Evolutionary conservation across 2,888 invertebrate species (phyloP).

Genomic region (Agrypnus murinus): DNA sequence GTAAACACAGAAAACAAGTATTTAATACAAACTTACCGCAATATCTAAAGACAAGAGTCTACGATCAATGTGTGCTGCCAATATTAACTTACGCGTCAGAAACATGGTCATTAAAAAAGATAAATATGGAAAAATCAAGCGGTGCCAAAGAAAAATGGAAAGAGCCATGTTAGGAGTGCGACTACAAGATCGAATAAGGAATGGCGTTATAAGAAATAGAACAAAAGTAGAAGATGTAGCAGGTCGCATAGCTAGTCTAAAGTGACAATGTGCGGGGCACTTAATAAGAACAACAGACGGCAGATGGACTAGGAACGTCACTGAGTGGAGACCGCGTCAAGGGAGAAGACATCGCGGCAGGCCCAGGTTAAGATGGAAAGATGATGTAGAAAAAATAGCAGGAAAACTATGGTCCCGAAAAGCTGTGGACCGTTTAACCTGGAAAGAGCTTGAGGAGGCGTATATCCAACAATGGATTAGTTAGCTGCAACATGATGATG

Average conservation of each 20-base stretch:
- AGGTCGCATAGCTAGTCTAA: background rate
- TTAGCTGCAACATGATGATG: no score
- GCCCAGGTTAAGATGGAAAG: no score
- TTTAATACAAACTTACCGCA: no score
- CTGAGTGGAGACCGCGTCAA: slow-evolving; percentile 1
- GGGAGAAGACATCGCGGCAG: background rate
- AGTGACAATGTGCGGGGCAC: background rate
- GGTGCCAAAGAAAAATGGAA: no score
- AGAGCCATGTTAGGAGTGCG: slow-evolving; percentile 4
- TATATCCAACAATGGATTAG: no score
- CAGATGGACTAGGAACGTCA: no score
- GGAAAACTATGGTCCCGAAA: background rate
- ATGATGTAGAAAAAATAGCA: background rate
- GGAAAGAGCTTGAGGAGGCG: no score
- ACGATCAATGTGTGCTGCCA: no score
- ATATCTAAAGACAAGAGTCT: no score
- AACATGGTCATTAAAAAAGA: background rate
- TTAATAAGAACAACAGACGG: no score
- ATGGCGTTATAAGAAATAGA: background rate
- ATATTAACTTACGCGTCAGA: no score
- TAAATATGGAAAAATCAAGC: background rate
- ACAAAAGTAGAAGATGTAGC: slow-evolving; percentile 11
- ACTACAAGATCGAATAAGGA: background rate
- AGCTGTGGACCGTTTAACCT: background rate
- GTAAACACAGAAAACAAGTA: background rate